Evolutionary conservation across 2,113 vertebrate genomes (phyloP), one percentile per base, ranked within the genome.

Genomic region (Malaclemys terrapin): DNA sequence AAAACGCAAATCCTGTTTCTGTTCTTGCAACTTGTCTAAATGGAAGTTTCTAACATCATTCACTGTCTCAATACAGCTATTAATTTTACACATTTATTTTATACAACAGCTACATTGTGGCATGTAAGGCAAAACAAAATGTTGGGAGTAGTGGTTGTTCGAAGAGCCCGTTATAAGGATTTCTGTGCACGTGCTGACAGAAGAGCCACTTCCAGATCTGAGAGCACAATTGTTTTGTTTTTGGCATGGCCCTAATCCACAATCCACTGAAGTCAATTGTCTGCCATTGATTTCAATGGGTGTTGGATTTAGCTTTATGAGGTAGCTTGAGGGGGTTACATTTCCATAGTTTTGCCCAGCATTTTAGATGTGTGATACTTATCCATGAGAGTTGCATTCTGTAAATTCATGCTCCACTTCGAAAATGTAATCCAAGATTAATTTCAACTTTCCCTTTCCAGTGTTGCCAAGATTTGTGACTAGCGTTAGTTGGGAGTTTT

Each of bases 21-120:
- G 89, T 76, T 45, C 3, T 52, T 88, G 62, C 62, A 53, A 16
- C 94, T 94, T 91, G 29, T 93, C 84, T 85, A 47, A 91, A 92
- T 79, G 42, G 62, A 42, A 27, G 17, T 35, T 59, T 89, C 35
- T 57, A n/a, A 76, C 79, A 84, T 38, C 35, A 85, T 59, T 95
- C 90, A 87, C 14, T 82, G 20, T 62, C 11, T 72, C 24, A 84
- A 78, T 25, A 49, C 42, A 11, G 76, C 75, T 80, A 31, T 35
- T 80, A 35, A 2, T 91, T 93, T 94, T 81, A 95, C 85, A 89
- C 5, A 45, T 45, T 45, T 45, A 45, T 45, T 45, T 45, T 45
- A 87, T 3, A 2, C 35, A 81, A n/a, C 17, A n/a, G 45, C 25
- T 31, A 83, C 17, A 83, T 10, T 83, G 54, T 62, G 24, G 45